Percentiles rank a stretch among this genome's conserved stretches.
Conservation (phyloP, 2,113 vertebrate genomes). For the Ploceus nigricollis region DNA sequence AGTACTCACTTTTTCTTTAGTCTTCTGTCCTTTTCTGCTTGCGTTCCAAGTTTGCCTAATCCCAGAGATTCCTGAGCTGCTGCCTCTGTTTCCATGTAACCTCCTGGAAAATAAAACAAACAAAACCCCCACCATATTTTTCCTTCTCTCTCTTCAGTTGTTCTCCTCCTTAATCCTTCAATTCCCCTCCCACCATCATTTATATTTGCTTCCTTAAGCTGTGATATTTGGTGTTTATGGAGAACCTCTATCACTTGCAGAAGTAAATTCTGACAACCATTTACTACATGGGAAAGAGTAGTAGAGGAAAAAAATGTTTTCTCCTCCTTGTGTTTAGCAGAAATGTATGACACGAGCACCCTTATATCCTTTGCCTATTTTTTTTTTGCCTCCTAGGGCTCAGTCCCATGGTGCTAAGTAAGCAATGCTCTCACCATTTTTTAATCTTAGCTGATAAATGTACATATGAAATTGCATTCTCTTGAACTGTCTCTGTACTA, state of each 20-base stretch:
- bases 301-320: not conserved
- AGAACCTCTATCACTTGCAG: not conserved
- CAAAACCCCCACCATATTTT: not conserved
- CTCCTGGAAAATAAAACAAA: slow-evolving; percentile 72
- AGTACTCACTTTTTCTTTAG: slow-evolving; percentile 96
- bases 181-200: not conserved
- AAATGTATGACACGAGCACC: not conserved
- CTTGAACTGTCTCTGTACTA: not conserved
- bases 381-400: not conserved
- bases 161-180: not conserved
- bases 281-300: not conserved
- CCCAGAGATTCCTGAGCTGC: slow-evolving; percentile 88
- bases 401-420: not conserved
- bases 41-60: slow-evolving; percentile 92
- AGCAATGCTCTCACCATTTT: not conserved
- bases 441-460: not conserved
- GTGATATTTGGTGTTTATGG: not conserved
- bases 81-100: slow-evolving; percentile 87
- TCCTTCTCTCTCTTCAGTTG: not conserved
- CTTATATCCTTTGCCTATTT: not conserved
- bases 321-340: not conserved
- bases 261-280: not conserved
- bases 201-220: not conserved
- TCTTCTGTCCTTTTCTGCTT: slow-evolving; percentile 96
- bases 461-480: not conserved